These are phyloP conservation scores for Heliconius ethilla DNA, from an alignment of 2,888 invertebrate genomes.

Conservation along the genomic window DNA sequence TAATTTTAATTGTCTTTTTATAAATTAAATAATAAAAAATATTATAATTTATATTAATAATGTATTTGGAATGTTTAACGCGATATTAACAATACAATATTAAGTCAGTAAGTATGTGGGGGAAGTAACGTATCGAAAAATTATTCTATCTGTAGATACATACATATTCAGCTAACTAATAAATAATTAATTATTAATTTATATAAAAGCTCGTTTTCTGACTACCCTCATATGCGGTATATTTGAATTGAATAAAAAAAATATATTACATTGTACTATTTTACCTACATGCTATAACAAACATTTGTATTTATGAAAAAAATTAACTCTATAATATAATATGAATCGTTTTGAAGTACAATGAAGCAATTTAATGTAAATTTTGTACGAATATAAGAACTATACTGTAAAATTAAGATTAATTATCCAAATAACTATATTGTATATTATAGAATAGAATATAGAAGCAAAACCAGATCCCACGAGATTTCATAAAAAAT, in stretches of 20 bases:
- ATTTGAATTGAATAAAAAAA: not conserved
- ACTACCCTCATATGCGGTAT: not conserved
- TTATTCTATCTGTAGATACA: not conserved
- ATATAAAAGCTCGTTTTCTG: conserved; percentile 1
- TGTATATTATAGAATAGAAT: not conserved
- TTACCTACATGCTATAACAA: not conserved
- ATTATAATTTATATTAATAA: not conserved
- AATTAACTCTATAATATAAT: not conserved
- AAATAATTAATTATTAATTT: conserved; percentile 4
- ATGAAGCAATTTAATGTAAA: no score
- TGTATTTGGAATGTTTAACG: not conserved
- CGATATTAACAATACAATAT: not conserved
- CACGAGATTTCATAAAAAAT: conserved; percentile 42
- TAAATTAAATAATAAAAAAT: not conserved
- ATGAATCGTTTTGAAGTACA: not conserved
- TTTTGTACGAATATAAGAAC: no score
- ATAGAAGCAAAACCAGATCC: conserved; percentile 37
- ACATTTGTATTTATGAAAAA: not conserved
- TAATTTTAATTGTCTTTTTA: not conserved
- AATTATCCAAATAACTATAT: not conserved
- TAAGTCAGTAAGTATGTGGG: not conserved
- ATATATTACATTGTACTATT: not conserved
- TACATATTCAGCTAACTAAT: conserved; percentile 1
- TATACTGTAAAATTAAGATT: not conserved
- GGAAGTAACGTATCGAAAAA: not conserved